Evolutionary conservation across 2,113 vertebrate species (phyloP).

Genomic region (Scartelaos histophorus): DNA sequence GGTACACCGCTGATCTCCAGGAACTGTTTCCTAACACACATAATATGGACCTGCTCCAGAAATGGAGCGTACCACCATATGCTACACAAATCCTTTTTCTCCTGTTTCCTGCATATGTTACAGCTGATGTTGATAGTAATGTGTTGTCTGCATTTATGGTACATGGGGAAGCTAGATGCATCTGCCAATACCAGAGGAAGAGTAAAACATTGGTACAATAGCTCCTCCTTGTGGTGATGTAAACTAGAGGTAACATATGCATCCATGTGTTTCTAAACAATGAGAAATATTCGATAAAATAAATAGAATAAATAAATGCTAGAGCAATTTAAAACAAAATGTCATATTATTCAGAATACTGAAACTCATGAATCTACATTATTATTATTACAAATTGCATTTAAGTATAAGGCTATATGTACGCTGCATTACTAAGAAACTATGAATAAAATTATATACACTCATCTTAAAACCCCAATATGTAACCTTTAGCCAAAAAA

Average conservation of each 20-base stretch:
- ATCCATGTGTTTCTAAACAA: not conserved
- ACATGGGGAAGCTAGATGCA: not conserved
- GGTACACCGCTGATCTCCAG: constrained; percentile 43
- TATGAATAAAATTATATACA: too few species aligned
- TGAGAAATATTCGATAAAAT: too few species aligned
- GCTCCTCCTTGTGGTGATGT: constrained; percentile 42
- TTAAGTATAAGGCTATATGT: too few species aligned
- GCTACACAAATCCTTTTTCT: not conserved
- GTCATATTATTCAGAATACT: too few species aligned
- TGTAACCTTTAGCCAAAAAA: too few species aligned
- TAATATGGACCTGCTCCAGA: constrained; percentile 24
- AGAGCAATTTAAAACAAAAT: too few species aligned
- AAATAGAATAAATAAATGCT: too few species aligned
- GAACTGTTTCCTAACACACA: constrained; percentile 46
- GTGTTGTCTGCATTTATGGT: not conserved
- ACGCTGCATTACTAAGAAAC: too few species aligned
- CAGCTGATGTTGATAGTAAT: not conserved
- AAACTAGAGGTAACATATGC: not conserved
- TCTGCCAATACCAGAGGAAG: not conserved
- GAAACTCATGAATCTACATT: too few species aligned
- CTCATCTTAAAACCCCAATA: too few species aligned
- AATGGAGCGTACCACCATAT: constrained; percentile 12
- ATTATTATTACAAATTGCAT: too few species aligned
- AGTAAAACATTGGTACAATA: constrained; percentile 41
- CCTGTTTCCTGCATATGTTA: not conserved